Evolutionary conservation across 2,113 vertebrate genomes (phyloP), one percentile per base, ranked within the genome.

Genomic region (Trogon surrucura): DNA sequence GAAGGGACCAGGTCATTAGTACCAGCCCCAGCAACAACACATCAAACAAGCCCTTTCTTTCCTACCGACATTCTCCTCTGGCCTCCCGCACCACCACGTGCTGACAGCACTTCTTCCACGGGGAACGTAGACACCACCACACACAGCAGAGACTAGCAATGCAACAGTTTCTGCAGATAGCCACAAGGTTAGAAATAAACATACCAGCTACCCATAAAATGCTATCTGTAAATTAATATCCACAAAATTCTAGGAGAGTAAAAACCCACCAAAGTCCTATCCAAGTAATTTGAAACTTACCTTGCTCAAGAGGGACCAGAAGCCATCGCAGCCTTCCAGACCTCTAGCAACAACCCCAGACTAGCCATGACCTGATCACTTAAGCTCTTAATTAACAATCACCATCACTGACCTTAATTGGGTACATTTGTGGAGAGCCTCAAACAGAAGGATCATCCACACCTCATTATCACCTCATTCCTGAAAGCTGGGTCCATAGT

Each of bases 1-100:
- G 30, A 75, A 30, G 62, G 45, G 44, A 20, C 5, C 25, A n/a
- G 4, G 0, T 13, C 2, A 0, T 16, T 6, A 21, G 9, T 9
- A 32, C 16, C 70, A 82, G 36, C 65, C 25, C 50, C 65, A 66
- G 29, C 16, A 71, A 7, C 1, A 12, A 12, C 48, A 10, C 21
- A n/a, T 16, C 53, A 60, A 32, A 38, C 22, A 56, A 30, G 25
- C 25, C 5, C 2, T 21, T 57, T 44, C 53, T 25, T 21, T 47
- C 19, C 57, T 60, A 15, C 23, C 53, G 64, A 0, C 6, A 2
- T 14, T 20, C 8, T 57, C 41, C 45, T 53, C 29, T 65, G 14
- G 11, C 58, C 29, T 78, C 44, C 19, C 12, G 14, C 18, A 7
- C 29, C 20, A 26, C 19, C 16, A 13, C 74, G 44, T 60, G 4